phyloP scores from a whole-genome alignment of 1,140 invertebrate genomes.

The Rhizoglyphus robini region DNA sequence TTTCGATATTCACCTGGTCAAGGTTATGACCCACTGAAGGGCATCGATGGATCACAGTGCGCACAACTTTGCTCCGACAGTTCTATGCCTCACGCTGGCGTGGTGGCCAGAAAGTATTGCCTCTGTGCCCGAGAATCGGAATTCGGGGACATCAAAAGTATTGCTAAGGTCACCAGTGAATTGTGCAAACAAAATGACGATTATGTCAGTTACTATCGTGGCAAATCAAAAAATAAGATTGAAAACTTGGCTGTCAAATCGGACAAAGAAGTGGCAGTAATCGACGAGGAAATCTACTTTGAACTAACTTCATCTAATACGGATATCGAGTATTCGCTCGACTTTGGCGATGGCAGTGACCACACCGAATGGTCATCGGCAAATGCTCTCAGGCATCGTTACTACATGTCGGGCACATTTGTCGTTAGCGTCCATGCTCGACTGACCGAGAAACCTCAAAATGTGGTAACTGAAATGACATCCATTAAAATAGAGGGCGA shows the following conservation, averaged over 20 bases:
- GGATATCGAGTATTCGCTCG: slow-evolving; percentile 3
- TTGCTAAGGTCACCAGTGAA: neutral
- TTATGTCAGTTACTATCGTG: slow-evolving; percentile 14
- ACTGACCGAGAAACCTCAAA: neutral
- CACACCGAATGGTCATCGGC: slow-evolving; percentile 14
- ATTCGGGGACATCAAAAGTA: neutral
- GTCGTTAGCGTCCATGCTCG: slow-evolving; percentile 2
- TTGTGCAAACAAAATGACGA: neutral
- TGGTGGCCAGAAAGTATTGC: slow-evolving; percentile 23
- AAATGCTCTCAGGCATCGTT: neutral
- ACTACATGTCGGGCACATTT: slow-evolving; percentile 3
- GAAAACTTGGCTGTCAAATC: neutral
- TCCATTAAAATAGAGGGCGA: slow-evolving; percentile 22
- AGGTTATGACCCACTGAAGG: slow-evolving; percentile 25
- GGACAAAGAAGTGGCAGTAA: neutral
- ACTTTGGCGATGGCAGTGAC: slow-evolving; percentile 17
- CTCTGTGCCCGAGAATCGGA: slow-evolving; percentile 22
- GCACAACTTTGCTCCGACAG: slow-evolving; percentile 24
- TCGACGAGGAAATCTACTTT: slow-evolving; percentile 17
- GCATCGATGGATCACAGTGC: slow-evolving; percentile 21
- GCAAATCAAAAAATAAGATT: neutral
- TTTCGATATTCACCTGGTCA: slow-evolving; percentile 26
- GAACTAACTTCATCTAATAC: neutral
- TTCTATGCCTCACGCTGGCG: slow-evolving; percentile 26
- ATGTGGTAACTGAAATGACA: slow-evolving; percentile 18